A percentile compares a stretch with the other conserved stretches of the same genome.
phyloP scores from a whole-genome alignment of 2,888 invertebrate species.

The Aelia acuminata region DNA sequence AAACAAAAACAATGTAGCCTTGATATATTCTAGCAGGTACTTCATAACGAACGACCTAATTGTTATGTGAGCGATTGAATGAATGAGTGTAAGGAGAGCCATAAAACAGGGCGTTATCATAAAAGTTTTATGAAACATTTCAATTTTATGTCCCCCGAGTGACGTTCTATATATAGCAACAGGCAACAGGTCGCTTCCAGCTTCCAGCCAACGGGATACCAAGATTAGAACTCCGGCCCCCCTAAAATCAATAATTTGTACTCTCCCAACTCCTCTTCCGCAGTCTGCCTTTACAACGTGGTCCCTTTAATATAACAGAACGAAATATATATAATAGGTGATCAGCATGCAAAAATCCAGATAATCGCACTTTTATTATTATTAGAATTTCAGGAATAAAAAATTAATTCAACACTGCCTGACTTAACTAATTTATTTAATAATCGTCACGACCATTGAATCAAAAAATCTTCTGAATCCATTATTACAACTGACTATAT shows the following conservation, averaged over 20 bases:
- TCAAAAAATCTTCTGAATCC: too few species aligned
- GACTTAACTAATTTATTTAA: too few species aligned
- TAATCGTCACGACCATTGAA: too few species aligned
- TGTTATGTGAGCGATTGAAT: not conserved
- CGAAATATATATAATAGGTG: too few species aligned
- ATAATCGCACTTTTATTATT: too few species aligned
- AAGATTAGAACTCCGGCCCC: not conserved
- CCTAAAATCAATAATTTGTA: conserved; percentile 33
- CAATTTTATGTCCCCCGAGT: not conserved
- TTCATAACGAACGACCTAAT: not conserved
- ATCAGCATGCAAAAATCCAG: too few species aligned
- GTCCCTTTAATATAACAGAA: not conserved
- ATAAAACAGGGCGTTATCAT: not conserved
- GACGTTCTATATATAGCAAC: not conserved
- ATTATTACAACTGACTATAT: too few species aligned
- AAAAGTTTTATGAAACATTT: conserved; percentile 22
- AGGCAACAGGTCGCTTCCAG: not conserved
- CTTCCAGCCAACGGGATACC: not conserved
- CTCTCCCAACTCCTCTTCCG: conserved; percentile 1
- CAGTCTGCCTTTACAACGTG: not conserved
- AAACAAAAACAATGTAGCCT: not conserved
- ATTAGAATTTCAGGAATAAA: too few species aligned
- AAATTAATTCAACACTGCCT: too few species aligned
- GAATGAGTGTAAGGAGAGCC: not conserved
- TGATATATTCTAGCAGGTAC: not conserved